Evolutionary conservation across 2,113 vertebrate genomes (phyloP).

Genomic region (Anoplopoma fimbria): DNA sequence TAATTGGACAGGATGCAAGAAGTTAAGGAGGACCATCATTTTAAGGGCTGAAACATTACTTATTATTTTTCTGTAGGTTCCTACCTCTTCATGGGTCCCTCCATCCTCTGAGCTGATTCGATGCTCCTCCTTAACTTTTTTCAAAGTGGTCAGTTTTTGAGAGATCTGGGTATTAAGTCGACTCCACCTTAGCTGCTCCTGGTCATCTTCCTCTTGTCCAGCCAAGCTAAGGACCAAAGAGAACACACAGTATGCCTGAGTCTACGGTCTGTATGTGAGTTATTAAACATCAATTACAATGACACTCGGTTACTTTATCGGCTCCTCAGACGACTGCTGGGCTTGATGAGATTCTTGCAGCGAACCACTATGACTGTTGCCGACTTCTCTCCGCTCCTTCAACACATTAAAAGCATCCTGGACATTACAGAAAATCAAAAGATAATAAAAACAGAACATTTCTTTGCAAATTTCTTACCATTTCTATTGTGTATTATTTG

Average conservation of each 20-base stretch:
- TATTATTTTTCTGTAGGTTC: not conserved
- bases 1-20: not conserved
- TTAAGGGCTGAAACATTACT: not conserved
- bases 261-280: not conserved
- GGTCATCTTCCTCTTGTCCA: constrained; percentile 11
- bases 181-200: constrained; percentile 39
- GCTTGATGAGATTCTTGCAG: constrained; percentile 16
- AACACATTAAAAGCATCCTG: constrained; percentile 77
- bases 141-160: constrained; percentile 52
- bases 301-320: constrained; percentile 31
- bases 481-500: not conserved
- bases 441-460: not conserved
- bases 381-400: constrained; percentile 79
- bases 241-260: not conserved
- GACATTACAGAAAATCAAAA: not conserved
- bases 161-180: constrained; percentile 62
- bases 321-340: not conserved
- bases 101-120: constrained; percentile 20
- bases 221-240: constrained; percentile 19
- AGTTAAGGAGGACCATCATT: not conserved
- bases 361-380: constrained; percentile 54
- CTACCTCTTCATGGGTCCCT: constrained; percentile 26
- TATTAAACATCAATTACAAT: not conserved
- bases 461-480: not conserved
- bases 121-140: constrained; percentile 43